These are phyloP conservation scores for Xanthia togata DNA, from an alignment of 2,888 invertebrate genomes.

Conservation along the genomic window DNA sequence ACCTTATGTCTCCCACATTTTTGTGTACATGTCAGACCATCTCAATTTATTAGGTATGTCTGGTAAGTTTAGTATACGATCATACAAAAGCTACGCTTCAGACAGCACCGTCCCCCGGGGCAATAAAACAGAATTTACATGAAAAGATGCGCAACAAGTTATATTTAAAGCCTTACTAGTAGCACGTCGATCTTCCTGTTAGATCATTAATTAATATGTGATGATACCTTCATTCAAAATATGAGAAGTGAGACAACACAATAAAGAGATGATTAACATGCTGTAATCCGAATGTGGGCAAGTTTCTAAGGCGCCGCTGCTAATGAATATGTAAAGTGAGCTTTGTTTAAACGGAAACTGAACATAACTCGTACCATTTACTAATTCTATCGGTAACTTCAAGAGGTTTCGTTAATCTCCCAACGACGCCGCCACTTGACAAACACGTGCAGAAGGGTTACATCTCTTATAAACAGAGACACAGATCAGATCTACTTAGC, in stretches of 20 bases:
- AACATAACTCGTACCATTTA: constrained; percentile 50
- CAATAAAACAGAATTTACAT: background rate
- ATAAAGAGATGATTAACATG: background rate
- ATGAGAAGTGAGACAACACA: constrained; percentile 11
- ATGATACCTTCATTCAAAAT: background rate
- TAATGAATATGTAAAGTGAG: constrained; percentile 59
- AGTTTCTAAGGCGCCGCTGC: constrained; percentile 29
- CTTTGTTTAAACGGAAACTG: constrained; percentile 47
- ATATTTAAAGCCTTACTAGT: background rate
- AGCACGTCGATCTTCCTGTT: background rate
- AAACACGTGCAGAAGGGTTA: constrained; percentile 24
- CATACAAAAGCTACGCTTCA: background rate
- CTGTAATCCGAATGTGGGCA: background rate
- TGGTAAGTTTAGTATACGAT: background rate
- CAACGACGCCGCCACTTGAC: background rate
- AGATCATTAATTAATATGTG: background rate
- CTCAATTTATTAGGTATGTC: too few species aligned
- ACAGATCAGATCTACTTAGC: background rate
- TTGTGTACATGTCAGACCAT: background rate
- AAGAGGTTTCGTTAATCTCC: constrained; percentile 9
- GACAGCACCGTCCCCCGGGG: background rate
- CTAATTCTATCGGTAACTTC: constrained; percentile 28
- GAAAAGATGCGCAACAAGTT: background rate
- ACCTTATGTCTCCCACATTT: background rate
- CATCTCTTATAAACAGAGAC: background rate